These are phyloP conservation scores for Aquatica leii DNA, from an alignment of 2,888 invertebrate species.

Conservation along the genomic window DNA sequence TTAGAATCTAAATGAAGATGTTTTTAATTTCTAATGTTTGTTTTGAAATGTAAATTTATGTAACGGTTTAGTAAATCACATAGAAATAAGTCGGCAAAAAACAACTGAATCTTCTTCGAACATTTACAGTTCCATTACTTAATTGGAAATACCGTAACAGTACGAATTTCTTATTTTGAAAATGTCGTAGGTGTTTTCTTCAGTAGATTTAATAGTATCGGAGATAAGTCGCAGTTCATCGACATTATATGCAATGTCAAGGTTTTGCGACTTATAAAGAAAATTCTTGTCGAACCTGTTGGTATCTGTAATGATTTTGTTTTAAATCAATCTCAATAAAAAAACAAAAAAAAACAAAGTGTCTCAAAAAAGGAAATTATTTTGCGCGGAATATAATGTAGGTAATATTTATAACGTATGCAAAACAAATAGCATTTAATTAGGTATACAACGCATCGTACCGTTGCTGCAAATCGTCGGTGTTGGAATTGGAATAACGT, in stretches of 20 bases:
- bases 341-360: background rate
- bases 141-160: background rate
- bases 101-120: too few relatives aligned
- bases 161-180: background rate
- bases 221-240: slow-evolving; percentile 41
- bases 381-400: background rate
- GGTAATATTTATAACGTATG: background rate
- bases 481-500: slow-evolving; percentile 44
- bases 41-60: too few relatives aligned
- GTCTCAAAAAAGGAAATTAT: slow-evolving; percentile 1
- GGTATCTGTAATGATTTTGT: background rate
- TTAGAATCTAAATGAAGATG: too few relatives aligned
- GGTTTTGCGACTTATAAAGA: slow-evolving; percentile 8
- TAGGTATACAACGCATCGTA: slow-evolving; percentile 7
- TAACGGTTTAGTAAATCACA: too few relatives aligned
- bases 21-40: too few relatives aligned
- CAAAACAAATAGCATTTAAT: background rate
- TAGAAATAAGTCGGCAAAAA: too few relatives aligned
- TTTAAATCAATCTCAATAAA: background rate
- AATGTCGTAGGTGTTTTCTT: background rate
- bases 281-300: slow-evolving; percentile 6
- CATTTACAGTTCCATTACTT: background rate
- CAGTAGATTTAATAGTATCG: background rate
- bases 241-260: slow-evolving; percentile 24
- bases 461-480: slow-evolving; percentile 20